These are phyloP conservation scores for Peromyscus maniculatus DNA, from an alignment of 2,113 vertebrate species.

Conservation along the genomic window DNA sequence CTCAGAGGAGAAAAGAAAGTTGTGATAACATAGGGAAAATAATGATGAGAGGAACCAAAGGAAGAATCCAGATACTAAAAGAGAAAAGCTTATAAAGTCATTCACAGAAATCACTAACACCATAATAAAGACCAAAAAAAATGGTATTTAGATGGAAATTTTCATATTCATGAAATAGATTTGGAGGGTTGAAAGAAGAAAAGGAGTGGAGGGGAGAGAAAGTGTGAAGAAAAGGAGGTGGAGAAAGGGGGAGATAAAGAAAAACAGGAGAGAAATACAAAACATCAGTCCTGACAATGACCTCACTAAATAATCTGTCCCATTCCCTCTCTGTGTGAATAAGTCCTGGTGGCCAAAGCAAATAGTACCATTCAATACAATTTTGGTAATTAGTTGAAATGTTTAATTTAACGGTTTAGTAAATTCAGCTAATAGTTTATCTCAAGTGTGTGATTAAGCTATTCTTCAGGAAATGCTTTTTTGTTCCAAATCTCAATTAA, in stretches of 20 bases:
- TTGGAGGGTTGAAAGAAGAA: fast-evolving
- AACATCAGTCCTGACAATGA: constrained; percentile 16
- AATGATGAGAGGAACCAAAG: fast-evolving
- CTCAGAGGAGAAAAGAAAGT: background rate
- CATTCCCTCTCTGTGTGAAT: constrained; percentile 29
- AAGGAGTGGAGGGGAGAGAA: too few relatives aligned
- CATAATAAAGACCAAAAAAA: background rate
- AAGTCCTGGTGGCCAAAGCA: constrained; percentile 63
- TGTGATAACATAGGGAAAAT: background rate
- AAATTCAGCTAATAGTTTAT: constrained; percentile 82
- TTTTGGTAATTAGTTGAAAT: constrained; percentile 79
- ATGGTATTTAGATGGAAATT: background rate
- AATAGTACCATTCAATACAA: constrained; percentile 63
- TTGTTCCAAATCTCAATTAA: constrained; percentile 78
- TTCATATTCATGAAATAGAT: background rate
- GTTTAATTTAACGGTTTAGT: constrained; percentile 83
- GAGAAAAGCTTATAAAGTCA: background rate
- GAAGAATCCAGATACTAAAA: background rate
- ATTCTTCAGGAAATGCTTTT: constrained; percentile 77
- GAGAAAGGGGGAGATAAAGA: too few relatives aligned
- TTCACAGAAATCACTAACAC: background rate
- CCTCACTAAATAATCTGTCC: background rate
- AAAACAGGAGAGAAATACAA: background rate
- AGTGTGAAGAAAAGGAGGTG: fast-evolving
- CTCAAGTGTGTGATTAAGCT: constrained; percentile 82